Percentiles rank a stretch among this genome's conserved stretches.
phyloP scores from a whole-genome alignment of 2,797 vertebrate genomes.

The Trachops cirrhosus region DNA sequence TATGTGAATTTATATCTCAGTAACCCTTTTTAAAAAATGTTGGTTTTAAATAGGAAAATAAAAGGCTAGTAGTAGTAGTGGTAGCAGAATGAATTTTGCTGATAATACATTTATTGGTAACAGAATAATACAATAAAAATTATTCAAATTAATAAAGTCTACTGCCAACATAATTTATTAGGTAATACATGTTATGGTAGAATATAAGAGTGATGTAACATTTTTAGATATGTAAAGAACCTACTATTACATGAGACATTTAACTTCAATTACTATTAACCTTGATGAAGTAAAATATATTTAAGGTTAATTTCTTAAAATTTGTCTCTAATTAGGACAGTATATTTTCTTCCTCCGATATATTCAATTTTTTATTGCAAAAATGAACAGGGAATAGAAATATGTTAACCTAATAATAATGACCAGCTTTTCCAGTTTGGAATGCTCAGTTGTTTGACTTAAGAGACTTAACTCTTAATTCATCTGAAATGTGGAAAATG shows the following conservation, averaged over 20 bases:
- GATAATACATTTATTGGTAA: neutral
- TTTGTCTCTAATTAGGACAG: neutral
- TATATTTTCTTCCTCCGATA: neutral
- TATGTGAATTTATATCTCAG: neutral
- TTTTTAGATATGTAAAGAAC: neutral
- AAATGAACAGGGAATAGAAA: conserved; percentile 7
- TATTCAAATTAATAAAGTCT: neutral
- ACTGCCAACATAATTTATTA: neutral
- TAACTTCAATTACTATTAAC: neutral
- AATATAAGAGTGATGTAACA: neutral
- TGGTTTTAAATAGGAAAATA: neutral
- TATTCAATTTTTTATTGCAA: conserved; percentile 16
- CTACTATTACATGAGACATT: neutral
- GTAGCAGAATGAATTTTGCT: neutral
- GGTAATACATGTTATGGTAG: neutral
- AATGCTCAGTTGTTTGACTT: neutral
- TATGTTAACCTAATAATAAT: conserved; percentile 4
- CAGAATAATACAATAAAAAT: neutral
- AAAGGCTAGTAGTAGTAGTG: neutral
- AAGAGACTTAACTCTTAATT: conserved; percentile 29
- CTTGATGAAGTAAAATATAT: neutral
- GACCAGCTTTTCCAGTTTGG: conserved; percentile 45
- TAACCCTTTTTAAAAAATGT: neutral
- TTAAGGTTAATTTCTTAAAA: conserved; percentile 27
- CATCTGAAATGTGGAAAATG: neutral